phyloP scores from a whole-genome alignment of 2,113 vertebrate genomes.

The Oreochromis tanganicae region DNA sequence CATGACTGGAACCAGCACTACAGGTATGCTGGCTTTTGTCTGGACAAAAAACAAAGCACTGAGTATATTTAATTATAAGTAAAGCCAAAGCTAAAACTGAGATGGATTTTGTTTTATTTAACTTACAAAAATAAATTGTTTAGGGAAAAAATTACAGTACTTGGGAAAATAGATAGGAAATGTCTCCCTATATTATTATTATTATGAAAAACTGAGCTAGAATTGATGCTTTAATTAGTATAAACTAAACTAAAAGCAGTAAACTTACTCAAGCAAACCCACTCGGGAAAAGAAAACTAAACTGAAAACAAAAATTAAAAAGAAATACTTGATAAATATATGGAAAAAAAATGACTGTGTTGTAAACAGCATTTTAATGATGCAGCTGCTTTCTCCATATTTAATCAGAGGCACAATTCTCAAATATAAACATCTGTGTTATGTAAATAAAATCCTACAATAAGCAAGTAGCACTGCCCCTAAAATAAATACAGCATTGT shows the following conservation, averaged over 20 bases:
- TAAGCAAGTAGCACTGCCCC: background rate
- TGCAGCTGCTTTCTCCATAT: background rate
- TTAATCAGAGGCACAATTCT: background rate
- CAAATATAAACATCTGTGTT: background rate
- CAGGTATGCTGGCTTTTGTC: background rate
- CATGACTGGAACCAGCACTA: background rate
- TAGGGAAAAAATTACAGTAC: background rate
- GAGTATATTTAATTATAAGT: background rate
- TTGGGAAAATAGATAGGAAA: background rate
- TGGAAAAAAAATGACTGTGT: background rate
- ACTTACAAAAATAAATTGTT: accelerated
- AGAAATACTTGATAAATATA: background rate
- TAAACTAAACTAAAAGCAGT: background rate
- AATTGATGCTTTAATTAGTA: background rate
- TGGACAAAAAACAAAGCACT: background rate
- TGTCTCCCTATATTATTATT: background rate
- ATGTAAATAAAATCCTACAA: background rate
- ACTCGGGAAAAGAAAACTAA: background rate
- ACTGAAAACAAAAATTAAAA: background rate
- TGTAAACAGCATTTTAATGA: background rate
- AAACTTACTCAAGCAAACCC: background rate
- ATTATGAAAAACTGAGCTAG: background rate
- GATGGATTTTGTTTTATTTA: background rate
- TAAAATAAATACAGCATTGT: background rate
- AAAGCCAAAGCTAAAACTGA: background rate